Percentiles rank a stretch among this genome's conserved stretches.
Conservation (phyloP, 2,113 vertebrate genomes). For the Ptilonorhynchus violaceus region DNA sequence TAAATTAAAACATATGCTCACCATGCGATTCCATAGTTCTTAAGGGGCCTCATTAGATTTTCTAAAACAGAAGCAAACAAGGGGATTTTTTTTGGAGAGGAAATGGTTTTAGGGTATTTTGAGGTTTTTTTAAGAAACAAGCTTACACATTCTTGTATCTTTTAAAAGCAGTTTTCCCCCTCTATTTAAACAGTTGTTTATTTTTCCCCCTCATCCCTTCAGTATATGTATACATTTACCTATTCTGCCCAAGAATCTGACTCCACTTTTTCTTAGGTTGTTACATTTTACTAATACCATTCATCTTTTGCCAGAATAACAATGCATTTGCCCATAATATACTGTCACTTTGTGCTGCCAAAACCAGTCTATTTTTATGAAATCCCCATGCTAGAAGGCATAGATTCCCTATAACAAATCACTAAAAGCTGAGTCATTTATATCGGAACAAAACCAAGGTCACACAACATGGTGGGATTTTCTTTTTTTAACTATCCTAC, state of each 20-base stretch:
- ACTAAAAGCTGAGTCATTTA: not conserved
- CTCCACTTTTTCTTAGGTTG: not conserved
- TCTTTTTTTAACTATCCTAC: not conserved
- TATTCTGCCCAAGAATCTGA: not conserved
- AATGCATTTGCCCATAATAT: not conserved
- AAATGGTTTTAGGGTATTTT: not conserved
- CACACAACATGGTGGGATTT: not conserved
- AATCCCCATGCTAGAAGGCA: not conserved
- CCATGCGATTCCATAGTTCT: constrained; percentile 93
- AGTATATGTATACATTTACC: not conserved
- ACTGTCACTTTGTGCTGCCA: not conserved
- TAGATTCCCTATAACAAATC: not conserved
- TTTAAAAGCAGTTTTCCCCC: not conserved
- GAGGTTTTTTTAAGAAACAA: not conserved
- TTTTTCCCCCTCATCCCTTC: not conserved
- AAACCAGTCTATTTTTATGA: not conserved
- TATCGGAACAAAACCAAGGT: not conserved
- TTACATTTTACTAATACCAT: not conserved
- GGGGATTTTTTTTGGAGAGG: not conserved
- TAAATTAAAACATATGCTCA: constrained; percentile 71
- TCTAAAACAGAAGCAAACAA: constrained; percentile 75
- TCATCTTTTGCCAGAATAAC: not conserved
- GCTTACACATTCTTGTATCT: not conserved
- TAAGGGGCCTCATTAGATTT: constrained; percentile 91
- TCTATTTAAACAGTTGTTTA: not conserved